phyloP scores from a whole-genome alignment of 1,140 invertebrate genomes.

The Tribolium madens region DNA sequence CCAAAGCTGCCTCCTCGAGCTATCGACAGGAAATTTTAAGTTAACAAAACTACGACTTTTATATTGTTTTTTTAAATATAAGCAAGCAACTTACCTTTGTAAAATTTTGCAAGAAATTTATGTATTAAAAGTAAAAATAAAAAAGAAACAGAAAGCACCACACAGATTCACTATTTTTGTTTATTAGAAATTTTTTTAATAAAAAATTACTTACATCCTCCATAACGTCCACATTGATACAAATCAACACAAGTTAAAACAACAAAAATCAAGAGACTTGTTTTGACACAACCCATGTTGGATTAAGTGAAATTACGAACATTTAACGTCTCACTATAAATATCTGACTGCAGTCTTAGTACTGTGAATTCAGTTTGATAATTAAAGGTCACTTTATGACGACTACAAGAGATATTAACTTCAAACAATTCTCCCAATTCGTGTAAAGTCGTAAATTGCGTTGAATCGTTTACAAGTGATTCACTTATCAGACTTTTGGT shows the following conservation, averaged over 20 bases:
- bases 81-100: too few species aligned
- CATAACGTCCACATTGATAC: conserved; percentile 8
- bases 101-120: too few species aligned
- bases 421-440: background rate
- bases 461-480: background rate
- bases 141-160: background rate
- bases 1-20: background rate
- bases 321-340: conserved; percentile 5
- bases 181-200: background rate
- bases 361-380: background rate
- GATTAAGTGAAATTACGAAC: background rate
- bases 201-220: conserved; percentile 13
- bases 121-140: too few species aligned
- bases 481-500: background rate
- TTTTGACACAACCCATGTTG: conserved; percentile 1
- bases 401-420: background rate
- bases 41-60: background rate
- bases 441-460: background rate
- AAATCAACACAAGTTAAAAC: conserved; percentile 9
- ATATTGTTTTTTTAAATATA: too few species aligned
- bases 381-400: conserved; percentile 9
- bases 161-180: background rate
- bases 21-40: background rate
- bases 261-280: background rate
- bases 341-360: background rate